Base-by-base conservation (phyloP, 2,888 invertebrate genomes). In the Sepiola atlantica region DNA sequence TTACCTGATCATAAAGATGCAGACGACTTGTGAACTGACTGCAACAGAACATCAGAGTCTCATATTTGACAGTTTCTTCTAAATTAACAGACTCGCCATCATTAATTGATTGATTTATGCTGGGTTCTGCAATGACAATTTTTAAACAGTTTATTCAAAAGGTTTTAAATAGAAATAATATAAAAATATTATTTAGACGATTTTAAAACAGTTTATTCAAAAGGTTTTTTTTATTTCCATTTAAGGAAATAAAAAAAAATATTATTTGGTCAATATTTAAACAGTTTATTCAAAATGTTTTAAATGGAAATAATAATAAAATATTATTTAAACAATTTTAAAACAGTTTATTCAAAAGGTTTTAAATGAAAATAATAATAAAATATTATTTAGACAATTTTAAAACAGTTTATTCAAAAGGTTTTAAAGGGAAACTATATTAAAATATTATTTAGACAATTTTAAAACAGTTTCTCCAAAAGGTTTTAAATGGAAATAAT, bases 21-120 rank as follows among this genome's bases (percentile, higher is more conserved):
- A 97, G 95, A 45, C 97, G 95, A 16, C 96, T 96, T 20, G 97
- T 97, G 95, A 97, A 96, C 94, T 95, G 95, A 94, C 97, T 97
- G 94, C 96, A 96, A 94, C 95, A 95, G 94, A 95, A 97, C 61
- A 95, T 94, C 94, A 97, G 96, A 57, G 92, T 93, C 28, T 92
- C 91, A 94, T 92, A 92, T 54, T 45, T 32, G n/a, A 55, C 12
- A 2, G 54, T 93, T 10, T 28, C 54, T 32, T 93, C 55, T 28
- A 93, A 24, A 55, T 35, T 54, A 77, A 77, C n/a, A n/a, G 12
- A 32, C n/a, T 16, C 2, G n/a, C n/a, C 32, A 16, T 77, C 77
- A 77, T 77, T 14, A 14, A 77, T 32, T 32, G 32, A n/a, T n/a
- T 14, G 16, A 77, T 32, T 77, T 0, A 32, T 0, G 16, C 14